phyloP scores from a whole-genome alignment of 2,113 vertebrate genomes.

The Halcyon malimbica region DNA sequence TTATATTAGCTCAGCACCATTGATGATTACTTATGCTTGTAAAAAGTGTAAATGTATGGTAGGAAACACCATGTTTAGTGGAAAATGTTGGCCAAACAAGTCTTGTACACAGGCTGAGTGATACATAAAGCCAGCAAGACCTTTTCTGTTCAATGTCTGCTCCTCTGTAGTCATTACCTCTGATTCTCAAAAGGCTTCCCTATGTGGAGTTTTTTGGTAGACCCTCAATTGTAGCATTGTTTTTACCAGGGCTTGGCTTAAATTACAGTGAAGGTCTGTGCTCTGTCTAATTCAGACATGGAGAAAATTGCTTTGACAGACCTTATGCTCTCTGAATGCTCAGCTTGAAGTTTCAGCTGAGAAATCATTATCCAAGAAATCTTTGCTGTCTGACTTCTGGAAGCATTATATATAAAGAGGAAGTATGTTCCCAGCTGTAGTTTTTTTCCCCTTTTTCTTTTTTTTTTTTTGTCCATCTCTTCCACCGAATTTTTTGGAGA shows the following conservation, averaged over 20 bases:
- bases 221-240: accelerated
- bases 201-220: background rate
- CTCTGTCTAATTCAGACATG: background rate
- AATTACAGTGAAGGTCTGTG: background rate
- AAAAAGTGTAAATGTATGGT: background rate
- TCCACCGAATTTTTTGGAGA: slow-evolving; percentile 16
- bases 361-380: background rate
- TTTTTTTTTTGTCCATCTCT: background rate
- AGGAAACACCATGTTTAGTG: background rate
- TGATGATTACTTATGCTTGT: background rate
- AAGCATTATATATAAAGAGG: background rate
- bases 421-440: slow-evolving; percentile 1
- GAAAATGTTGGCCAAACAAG: background rate
- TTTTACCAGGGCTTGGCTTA: background rate
- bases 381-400: background rate
- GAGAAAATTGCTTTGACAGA: background rate
- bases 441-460: background rate
- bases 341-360: background rate
- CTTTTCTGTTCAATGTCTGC: background rate
- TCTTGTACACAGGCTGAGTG: background rate
- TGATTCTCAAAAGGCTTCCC: background rate
- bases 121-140: background rate
- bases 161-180: background rate
- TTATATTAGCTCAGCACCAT: background rate
- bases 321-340: background rate